Evolutionary conservation across 2,113 vertebrate species (phyloP).

Genomic region (Campylomormyrus numenius): DNA sequence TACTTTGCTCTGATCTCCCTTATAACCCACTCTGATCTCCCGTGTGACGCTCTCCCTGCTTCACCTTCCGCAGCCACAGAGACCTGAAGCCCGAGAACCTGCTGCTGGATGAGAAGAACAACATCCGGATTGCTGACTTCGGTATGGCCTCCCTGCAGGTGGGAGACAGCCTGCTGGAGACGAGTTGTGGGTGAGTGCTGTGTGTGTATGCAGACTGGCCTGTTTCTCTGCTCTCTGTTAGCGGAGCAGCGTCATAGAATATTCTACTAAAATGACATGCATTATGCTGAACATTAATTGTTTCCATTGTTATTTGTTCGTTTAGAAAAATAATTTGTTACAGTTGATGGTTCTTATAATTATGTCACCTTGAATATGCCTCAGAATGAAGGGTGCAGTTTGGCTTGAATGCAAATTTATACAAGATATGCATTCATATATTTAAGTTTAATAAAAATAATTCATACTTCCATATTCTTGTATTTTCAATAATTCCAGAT

Average conservation of each 20-base stretch:
- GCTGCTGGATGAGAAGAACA: conserved; percentile 86
- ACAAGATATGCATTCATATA: background rate
- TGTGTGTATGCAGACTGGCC: background rate
- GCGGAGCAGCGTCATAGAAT: background rate
- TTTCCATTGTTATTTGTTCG: background rate
- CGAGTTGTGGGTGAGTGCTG: conserved; percentile 82
- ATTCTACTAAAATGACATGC: background rate
- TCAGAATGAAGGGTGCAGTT: background rate
- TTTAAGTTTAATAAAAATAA: background rate
- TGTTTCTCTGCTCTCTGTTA: conserved; percentile 1
- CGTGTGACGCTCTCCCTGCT: conserved; percentile 7
- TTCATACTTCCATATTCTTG: background rate
- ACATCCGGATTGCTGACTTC: conserved; percentile 87
- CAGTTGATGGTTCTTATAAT: background rate
- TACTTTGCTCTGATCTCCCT: background rate
- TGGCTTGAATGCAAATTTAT: background rate
- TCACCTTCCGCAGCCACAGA: conserved; percentile 66
- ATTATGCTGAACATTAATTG: background rate
- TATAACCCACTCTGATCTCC: background rate
- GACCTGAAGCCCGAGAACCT: conserved; percentile 90
- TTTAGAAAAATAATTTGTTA: background rate
- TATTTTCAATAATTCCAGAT: conserved; percentile 47
- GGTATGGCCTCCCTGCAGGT: conserved; percentile 91
- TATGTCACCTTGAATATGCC: background rate
- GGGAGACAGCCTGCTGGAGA: conserved; percentile 87